phyloP scores from a whole-genome alignment of 2,797 vertebrate species.

The Diceros bicornis region DNA sequence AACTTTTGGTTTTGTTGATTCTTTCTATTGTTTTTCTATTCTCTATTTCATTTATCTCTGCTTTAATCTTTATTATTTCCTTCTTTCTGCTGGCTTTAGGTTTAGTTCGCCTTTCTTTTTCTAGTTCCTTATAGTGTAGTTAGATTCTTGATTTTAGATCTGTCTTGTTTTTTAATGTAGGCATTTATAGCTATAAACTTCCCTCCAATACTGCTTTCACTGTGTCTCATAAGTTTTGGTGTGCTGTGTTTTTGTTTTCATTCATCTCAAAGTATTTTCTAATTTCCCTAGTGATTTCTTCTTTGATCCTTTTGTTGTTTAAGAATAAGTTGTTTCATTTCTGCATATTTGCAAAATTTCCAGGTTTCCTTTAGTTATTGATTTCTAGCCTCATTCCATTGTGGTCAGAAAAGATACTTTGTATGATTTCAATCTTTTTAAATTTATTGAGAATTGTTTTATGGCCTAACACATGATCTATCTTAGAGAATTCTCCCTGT shows the following conservation, averaged over 20 bases:
- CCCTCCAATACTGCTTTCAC: not conserved
- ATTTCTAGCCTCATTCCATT: too few species aligned
- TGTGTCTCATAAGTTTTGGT: not conserved
- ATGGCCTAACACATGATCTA: too few species aligned
- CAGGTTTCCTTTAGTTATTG: not conserved
- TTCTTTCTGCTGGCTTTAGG: not conserved
- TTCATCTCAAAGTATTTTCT: not conserved
- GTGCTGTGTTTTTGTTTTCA: not conserved
- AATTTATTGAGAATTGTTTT: too few species aligned
- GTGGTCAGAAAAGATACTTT: too few species aligned
- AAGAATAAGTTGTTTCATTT: not conserved
- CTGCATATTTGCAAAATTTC: not conserved
- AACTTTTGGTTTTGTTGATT: not conserved
- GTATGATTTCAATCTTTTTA: too few species aligned
- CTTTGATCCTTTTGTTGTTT: not conserved
- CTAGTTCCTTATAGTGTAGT: not conserved
- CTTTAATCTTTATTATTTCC: not conserved
- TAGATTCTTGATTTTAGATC: not conserved
- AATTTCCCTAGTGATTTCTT: not conserved
- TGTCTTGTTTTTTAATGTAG: not conserved
- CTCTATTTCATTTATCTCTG: slow-evolving; percentile 12
- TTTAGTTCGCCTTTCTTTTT: slow-evolving; percentile 4
- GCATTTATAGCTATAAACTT: not conserved
- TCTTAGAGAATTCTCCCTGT: too few species aligned
- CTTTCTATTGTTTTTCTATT: not conserved